Evolutionary conservation across 2,113 vertebrate genomes (phyloP), one percentile per base, ranked within the genome.

Genomic region (Catagonus wagneri): DNA sequence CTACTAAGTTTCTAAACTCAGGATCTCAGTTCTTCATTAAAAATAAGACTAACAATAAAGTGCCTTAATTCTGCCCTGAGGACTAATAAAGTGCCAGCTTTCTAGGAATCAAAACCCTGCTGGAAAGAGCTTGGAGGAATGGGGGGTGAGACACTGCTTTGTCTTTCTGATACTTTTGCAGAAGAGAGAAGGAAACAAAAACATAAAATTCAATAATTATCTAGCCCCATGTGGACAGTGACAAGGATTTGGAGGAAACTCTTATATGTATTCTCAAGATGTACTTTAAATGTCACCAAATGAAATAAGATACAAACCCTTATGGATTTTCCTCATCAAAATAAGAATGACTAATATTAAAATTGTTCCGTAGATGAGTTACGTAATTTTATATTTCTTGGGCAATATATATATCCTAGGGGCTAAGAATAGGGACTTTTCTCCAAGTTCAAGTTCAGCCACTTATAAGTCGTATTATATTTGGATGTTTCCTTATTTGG

Each of bases 351-450:
- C 36, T 15, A 39, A 23, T 83, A 54, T 74, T 87, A 50, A 93
- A 81, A 56, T 74, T 72, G 50, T 17, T 32, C 44, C 34, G 23
- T 58, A 78, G 32, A 34, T 34, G 56, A 87, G 12, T 54, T 76
- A 76, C 87, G 52, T 83, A 83, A 94, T 85, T 79, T 76, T 20
- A n/a, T 5, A 71, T 79, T 79, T 79, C 32, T 90, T 78, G 63
- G 39, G 23, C 54, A 90, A 63, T 71, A 78, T 36, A 63, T 71
- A 78, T 36, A 85, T 90, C 11, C 50, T 63, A 85, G 56, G n/a
- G 50, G 54, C 71, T 91, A 95, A 85, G 54, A 90, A 78, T 29
- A 83, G 34, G 29, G 34, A 75, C 29, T 89, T 68, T 94, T 89
- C 61, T 25, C 34, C 12, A 83, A 54, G 27, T 83, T 90, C 61